Evolutionary conservation across 2,113 vertebrate genomes (phyloP), one percentile per base, ranked within the genome.

Genomic region (Larimichthys crocea): DNA sequence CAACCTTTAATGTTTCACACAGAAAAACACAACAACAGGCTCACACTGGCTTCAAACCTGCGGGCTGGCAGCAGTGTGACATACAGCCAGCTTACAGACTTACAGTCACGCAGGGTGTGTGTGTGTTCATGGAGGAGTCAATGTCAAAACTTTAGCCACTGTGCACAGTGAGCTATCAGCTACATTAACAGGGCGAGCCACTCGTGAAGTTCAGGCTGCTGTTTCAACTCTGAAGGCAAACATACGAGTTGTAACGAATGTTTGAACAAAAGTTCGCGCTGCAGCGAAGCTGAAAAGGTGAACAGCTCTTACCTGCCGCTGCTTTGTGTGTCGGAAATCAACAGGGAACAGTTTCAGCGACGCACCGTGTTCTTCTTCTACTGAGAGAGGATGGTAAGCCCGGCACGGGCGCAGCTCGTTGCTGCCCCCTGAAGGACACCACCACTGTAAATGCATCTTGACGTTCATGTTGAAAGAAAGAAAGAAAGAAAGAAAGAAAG

Each of bases 321-420:
- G 59, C 12, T 63, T 56, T 61, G 1, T 81, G 53, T 91, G 79
- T 79, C 57, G 22, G 44, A 79, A 53, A 52, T 19, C 1, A 52
- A 65, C 40, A 79, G 79, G 88, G 86, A 67, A 81, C 11, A 31
- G 9, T 90, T 91, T 91, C 0, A 53, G 10, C n/a, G 82, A 84
- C 79, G 90, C 5, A 92, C 93, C 50, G 35, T 46, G 78, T 86
- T 92, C 85, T 93, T 93, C 85, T 92, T 91, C 90, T 75, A 22
- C 29, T 10, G 11, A 29, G 49, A 63, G 9, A n/a, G 1, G 11
- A 48, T 1, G 1, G 46, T 4, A 6, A 8, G 35, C 35, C 35
- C 35, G 35, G 9, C 7, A 4, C 4, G 19, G 12, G 20, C 15
- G 17, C 26, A 1, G 19, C 20, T 15, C 17, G 1, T 3, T 86